These are phyloP conservation scores for Chondrosia reniformis DNA, from an alignment of 37 sponge, comb jelly and placozoan genomes.

Conservation along the genomic window DNA sequence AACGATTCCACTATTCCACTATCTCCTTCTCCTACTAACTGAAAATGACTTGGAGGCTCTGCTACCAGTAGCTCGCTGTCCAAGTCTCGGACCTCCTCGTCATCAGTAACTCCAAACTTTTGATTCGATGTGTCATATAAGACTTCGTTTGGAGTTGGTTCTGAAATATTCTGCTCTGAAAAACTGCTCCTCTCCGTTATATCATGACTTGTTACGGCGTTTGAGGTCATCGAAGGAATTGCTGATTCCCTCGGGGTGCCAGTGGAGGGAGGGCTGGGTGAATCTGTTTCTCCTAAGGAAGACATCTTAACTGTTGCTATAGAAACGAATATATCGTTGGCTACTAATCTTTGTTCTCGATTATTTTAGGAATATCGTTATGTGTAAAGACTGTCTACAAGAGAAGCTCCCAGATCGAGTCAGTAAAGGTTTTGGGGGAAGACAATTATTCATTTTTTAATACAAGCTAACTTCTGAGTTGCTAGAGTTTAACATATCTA, in stretches of 20 bases:
- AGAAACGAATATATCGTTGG: background rate
- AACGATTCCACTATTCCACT: constrained; percentile 3
- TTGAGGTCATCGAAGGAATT: background rate
- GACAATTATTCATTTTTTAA: background rate
- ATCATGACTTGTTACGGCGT: background rate
- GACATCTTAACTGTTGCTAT: constrained; percentile 20
- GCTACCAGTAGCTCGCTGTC: background rate
- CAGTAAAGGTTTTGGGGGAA: background rate
- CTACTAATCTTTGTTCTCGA: background rate
- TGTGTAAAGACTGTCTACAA: constrained; percentile 75
- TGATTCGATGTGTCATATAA: background rate
- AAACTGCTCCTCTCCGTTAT: constrained; percentile 11
- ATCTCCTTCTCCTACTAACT: constrained; percentile 14
- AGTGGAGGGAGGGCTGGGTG: constrained; percentile 10
- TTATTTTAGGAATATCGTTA: too few species aligned
- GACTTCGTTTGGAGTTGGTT: background rate
- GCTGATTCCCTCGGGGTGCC: constrained; percentile 5
- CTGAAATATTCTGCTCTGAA: background rate
- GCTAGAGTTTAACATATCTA: too few species aligned
- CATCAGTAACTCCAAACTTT: background rate
- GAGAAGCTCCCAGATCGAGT: constrained; percentile 71
- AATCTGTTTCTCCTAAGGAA: background rate
- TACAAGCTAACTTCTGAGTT: too few species aligned
- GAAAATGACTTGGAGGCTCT: background rate
- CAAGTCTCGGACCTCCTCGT: background rate